Evolutionary conservation across 2,888 invertebrate species (phyloP).

Genomic region (Parnassius mnemosyne): DNA sequence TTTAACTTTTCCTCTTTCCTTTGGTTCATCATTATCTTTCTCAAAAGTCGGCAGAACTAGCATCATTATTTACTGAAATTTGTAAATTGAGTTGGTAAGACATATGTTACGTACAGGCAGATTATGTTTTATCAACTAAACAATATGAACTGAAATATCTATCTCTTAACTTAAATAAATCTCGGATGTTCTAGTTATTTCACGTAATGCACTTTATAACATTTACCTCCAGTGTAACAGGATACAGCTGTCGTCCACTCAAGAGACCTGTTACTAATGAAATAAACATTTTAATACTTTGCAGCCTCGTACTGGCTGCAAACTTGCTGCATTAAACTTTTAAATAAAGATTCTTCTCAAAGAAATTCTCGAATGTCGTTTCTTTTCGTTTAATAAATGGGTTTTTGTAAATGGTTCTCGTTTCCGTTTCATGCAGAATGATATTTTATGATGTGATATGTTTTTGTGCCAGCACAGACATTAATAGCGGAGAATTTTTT

Average conservation of each 20-base stretch:
- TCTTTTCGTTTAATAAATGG: slow-evolving; percentile 40
- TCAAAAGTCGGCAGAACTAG: too few relatives aligned
- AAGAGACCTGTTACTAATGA: slow-evolving; percentile 46
- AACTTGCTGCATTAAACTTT: slow-evolving; percentile 44
- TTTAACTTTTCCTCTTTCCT: too few relatives aligned
- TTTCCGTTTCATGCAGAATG: slow-evolving; percentile 31
- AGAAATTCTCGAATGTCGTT: slow-evolving; percentile 36
- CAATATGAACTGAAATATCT: slow-evolving; percentile 49
- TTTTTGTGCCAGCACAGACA: slow-evolving; percentile 5
- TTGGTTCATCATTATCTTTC: too few relatives aligned
- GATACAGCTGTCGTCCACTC: slow-evolving; percentile 51
- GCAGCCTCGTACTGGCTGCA: slow-evolving; percentile 28
- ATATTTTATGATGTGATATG: slow-evolving; percentile 4
- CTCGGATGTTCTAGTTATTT: slow-evolving; percentile 22
- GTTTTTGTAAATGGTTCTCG: slow-evolving; percentile 45
- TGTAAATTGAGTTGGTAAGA: too few relatives aligned
- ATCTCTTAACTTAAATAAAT: slow-evolving; percentile 35
- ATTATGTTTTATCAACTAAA: too few relatives aligned
- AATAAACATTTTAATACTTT: slow-evolving; percentile 57
- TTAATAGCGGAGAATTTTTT: not conserved
- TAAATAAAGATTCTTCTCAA: slow-evolving; percentile 42
- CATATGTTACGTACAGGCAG: too few relatives aligned
- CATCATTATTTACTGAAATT: too few relatives aligned
- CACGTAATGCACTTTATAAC: slow-evolving; percentile 14
- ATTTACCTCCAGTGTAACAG: slow-evolving; percentile 37